A percentile compares a stretch with the other conserved stretches of the same genome.
phyloP scores from a whole-genome alignment of 2,113 vertebrate species.

The Aptenodytes patagonicus region DNA sequence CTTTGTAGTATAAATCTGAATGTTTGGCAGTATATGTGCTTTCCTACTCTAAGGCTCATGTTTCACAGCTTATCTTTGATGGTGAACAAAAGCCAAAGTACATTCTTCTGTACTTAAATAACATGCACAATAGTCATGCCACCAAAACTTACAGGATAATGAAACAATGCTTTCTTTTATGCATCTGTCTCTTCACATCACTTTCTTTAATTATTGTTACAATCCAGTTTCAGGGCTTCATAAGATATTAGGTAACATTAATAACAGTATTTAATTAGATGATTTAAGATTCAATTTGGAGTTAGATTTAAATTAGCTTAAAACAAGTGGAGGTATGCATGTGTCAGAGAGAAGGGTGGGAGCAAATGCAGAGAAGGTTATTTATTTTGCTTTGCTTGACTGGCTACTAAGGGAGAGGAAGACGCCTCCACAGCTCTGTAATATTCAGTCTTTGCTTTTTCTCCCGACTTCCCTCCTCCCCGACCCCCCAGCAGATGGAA shows the following conservation, averaged over 20 bases:
- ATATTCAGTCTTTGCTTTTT: constrained; percentile 31
- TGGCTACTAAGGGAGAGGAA: not conserved
- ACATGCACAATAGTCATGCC: not conserved
- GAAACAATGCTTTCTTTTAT: constrained; percentile 2
- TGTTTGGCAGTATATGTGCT: not conserved
- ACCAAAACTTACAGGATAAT: constrained; percentile 29
- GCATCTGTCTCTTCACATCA: constrained; percentile 10
- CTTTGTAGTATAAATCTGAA: not conserved
- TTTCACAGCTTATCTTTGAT: not conserved
- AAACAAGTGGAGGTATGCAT: not conserved
- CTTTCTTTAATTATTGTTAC: not conserved
- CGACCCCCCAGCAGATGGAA: not conserved
- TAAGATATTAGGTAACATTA: constrained; percentile 28
- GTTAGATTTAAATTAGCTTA: not conserved
- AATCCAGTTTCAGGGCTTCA: not conserved
- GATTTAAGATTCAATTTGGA: constrained; percentile 28
- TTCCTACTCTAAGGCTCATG: not conserved
- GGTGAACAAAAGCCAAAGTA: not conserved
- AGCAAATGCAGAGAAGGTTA: not conserved
- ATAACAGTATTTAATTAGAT: not conserved
- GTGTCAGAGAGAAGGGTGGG: not conserved
- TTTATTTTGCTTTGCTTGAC: constrained; percentile 48
- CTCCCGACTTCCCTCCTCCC: not conserved
- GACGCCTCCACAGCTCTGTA: not conserved
- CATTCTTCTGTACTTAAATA: not conserved